Conservation (phyloP, 2,113 vertebrate genomes). For the Leptobrachium leishanense region DNA sequence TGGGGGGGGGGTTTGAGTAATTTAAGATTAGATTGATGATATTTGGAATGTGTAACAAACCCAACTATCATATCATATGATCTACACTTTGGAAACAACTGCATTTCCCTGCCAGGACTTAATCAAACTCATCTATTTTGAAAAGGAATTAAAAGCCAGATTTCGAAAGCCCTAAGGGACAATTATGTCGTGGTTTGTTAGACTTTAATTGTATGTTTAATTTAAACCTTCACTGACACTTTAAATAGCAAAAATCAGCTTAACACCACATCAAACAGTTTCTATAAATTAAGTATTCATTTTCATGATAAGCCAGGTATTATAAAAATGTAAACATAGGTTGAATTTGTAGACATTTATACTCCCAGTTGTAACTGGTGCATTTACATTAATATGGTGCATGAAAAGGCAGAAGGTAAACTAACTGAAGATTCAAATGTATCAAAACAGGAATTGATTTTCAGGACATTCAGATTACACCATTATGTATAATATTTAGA, state of each 20-base stretch:
- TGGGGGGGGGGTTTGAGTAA: too few species aligned
- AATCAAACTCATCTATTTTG: conserved; percentile 16
- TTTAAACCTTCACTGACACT: conserved; percentile 35
- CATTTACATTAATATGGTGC: background rate
- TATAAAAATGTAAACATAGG: background rate
- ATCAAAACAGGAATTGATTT: too few species aligned
- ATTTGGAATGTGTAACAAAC: background rate
- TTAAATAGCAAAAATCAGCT: conserved; percentile 24
- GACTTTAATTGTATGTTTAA: conserved; percentile 46
- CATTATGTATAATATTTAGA: too few species aligned
- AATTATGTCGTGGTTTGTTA: conserved; percentile 46
- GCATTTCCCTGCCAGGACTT: conserved; percentile 16
- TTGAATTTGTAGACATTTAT: background rate
- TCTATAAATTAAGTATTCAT: background rate
- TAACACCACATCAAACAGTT: conserved; percentile 4
- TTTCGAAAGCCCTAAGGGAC: conserved; percentile 40
- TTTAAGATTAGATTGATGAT: background rate
- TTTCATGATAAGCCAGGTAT: conserved; percentile 5
- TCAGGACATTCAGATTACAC: too few species aligned
- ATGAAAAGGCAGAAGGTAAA: too few species aligned
- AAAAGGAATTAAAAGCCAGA: conserved; percentile 36
- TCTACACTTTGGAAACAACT: background rate
- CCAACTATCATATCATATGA: background rate
- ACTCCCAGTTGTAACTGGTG: background rate
- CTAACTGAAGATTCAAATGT: too few species aligned